These are phyloP conservation scores for Podiceps cristatus DNA, from an alignment of 2,113 vertebrate species.

Conservation along the genomic window DNA sequence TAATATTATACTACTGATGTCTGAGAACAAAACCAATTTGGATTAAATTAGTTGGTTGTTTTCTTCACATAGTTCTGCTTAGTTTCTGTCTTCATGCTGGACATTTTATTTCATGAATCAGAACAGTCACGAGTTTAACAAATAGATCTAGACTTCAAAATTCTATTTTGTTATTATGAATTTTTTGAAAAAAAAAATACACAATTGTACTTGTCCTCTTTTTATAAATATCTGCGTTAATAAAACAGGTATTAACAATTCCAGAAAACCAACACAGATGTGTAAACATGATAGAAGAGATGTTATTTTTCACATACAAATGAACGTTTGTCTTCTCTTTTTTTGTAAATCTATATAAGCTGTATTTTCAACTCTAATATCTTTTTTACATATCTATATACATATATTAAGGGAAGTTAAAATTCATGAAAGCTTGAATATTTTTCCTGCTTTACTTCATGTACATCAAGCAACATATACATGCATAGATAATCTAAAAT, in stretches of 20 bases:
- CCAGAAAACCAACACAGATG: neutral
- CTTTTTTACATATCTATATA: neutral
- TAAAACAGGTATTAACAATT: neutral
- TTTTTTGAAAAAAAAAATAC: neutral
- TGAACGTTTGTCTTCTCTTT: neutral
- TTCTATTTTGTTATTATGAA: neutral
- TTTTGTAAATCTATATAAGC: neutral
- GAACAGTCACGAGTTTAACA: neutral
- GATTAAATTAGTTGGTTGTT: neutral
- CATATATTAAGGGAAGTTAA: neutral
- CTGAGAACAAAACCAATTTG: neutral
- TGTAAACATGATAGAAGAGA: neutral
- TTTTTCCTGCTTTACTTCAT: neutral
- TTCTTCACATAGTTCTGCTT: neutral
- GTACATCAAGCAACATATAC: neutral
- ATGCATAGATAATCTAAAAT: neutral
- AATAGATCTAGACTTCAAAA: neutral
- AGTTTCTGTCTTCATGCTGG: neutral
- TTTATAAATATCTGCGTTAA: neutral
- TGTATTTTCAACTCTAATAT: neutral
- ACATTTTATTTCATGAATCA: neutral
- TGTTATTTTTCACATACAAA: neutral
- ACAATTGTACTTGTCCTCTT: neutral
- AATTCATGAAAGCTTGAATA: neutral
- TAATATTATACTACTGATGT: accelerated